phyloP scores from a whole-genome alignment of 2,113 vertebrate species.

The Myxocyprinus asiaticus region DNA sequence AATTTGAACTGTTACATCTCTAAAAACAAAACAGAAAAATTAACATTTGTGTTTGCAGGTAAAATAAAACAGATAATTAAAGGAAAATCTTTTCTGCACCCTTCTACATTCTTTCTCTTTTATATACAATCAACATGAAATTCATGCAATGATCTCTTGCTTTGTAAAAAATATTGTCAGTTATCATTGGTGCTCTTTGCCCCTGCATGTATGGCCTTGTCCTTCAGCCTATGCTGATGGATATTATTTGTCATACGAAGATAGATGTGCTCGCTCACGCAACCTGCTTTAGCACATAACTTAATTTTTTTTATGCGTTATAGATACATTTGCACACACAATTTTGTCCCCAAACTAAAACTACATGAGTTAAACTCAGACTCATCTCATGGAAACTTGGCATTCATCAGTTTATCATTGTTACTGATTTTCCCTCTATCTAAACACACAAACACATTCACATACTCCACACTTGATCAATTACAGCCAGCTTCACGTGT shows the following conservation, averaged over 20 bases:
- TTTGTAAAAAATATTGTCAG: constrained; percentile 11
- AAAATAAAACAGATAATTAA: too few relatives aligned
- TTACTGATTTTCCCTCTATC: too few relatives aligned
- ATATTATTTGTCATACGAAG: constrained; percentile 13
- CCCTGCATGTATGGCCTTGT: constrained; percentile 44
- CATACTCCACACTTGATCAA: background rate
- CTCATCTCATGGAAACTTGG: background rate
- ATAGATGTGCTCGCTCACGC: constrained; percentile 4
- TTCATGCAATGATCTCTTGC: constrained; percentile 29
- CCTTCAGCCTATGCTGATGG: constrained; percentile 5
- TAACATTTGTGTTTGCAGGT: too few relatives aligned
- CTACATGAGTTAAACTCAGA: too few relatives aligned
- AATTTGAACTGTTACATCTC: too few relatives aligned
- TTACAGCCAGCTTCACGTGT: background rate
- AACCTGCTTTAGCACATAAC: background rate
- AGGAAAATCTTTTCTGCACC: background rate
- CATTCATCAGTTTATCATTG: background rate
- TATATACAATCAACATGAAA: background rate
- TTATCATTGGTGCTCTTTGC: background rate
- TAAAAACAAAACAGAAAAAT: too few relatives aligned
- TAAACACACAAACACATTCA: too few relatives aligned
- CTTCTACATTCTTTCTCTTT: background rate
- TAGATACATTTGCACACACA: background rate
- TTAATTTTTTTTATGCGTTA: background rate
- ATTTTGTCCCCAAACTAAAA: too few relatives aligned